Percentiles rank a stretch among this genome's conserved stretches.
Conservation (phyloP, 2,797 vertebrate species). For the Enteromius radiatus region DNA sequence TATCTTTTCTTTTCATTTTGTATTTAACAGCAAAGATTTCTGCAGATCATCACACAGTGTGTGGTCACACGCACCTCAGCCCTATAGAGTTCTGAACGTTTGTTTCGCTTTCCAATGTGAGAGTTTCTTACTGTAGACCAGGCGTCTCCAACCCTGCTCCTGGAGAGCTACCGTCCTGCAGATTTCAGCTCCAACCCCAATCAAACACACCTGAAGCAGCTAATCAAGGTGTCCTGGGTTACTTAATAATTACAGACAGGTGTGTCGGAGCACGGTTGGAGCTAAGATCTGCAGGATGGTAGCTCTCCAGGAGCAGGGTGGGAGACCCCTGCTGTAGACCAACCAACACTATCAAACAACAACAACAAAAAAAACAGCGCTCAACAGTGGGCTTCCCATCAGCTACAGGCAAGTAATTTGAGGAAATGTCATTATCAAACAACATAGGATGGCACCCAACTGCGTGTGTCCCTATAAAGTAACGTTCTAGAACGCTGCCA, state of each 20-base stretch:
- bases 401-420: not conserved
- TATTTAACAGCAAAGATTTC: not conserved
- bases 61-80: not conserved
- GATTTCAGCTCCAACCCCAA: no score
- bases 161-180: no score
- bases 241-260: no score
- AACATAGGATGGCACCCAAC: constrained; percentile 1
- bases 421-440: constrained; percentile 11
- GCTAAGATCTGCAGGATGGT: no score
- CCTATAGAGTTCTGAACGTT: not conserved
- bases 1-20: not conserved
- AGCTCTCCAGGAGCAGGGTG: no score
- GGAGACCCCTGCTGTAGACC: no score
- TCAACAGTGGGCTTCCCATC: not conserved
- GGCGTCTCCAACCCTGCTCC: no score
- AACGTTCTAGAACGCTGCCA: constrained; percentile 8
- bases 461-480: constrained; percentile 14
- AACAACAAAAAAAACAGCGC: constrained; percentile 25
- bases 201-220: no score
- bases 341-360: constrained; percentile 9
- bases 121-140: constrained; percentile 19
- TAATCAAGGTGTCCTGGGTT: no score
- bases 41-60: not conserved
- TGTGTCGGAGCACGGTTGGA: no score
- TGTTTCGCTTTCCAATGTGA: constrained; percentile 39